Evolutionary conservation across 2,113 vertebrate species (phyloP), one percentile per base, ranked within the genome.

Genomic region (Copsychus sechellarum): DNA sequence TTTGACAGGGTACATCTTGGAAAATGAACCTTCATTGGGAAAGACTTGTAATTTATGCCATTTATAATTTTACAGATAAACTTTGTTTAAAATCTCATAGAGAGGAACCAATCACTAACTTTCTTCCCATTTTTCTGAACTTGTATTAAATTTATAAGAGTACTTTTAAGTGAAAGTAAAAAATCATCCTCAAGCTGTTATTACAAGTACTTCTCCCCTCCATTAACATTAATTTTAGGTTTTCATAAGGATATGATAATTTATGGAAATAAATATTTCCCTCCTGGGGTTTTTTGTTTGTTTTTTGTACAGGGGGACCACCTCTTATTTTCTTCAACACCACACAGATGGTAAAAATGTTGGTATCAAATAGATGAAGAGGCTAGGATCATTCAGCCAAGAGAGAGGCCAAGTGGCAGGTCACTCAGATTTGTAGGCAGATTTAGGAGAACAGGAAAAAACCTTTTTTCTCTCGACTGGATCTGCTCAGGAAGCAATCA

Each of bases 11-110:
- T 48, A 31, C 16, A 28, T 88, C 69, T 87, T 72, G 86, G 36
- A 91, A 91, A 89, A 78, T 85, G 40, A 89, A 85, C 61, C 56
- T 92, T 92, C 36, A 45, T 60, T 69, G 83, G 38, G 1, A 2
- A 81, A 94, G 79, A 76, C 24, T 65, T 78, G 56, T 81, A 76
- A 93, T 62, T 82, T 86, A 50, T 92, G 77, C 77, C 43, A 65
- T 91, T 89, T 91, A 42, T 89, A 94, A 94, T 82, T 73, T 58
- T 48, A 77, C 21, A 78, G 21, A 87, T 78, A 93, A 89, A 73
- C 43, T 80, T 94, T 36, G 20, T 73, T 86, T 83, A 66, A 92
- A 77, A 45, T 56, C 29, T 76, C 33, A 51, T 6, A 36, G 51
- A 79, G 43, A 64, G 26, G 23, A 85, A 64, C 18, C 11, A 82